Evolutionary conservation across 2,113 vertebrate species (phyloP).

Genomic region (Phaethon lepturus): DNA sequence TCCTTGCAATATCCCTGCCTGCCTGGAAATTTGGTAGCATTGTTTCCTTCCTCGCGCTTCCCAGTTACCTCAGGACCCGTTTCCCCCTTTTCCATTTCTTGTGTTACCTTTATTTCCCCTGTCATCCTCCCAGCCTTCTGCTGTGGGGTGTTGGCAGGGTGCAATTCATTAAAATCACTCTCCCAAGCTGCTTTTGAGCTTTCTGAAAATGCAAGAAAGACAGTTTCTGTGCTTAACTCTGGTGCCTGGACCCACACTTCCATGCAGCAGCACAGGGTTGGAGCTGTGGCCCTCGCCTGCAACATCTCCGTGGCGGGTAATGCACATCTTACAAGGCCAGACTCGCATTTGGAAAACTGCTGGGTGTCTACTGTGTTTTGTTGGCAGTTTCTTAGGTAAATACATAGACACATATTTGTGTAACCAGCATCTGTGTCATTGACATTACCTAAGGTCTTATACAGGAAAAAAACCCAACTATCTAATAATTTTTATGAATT

Average conservation of each 20-base stretch:
- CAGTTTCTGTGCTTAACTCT: background rate
- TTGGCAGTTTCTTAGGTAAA: background rate
- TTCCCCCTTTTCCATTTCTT: background rate
- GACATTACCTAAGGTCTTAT: background rate
- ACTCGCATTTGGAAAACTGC: background rate
- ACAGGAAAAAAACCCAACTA: background rate
- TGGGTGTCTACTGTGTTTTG: background rate
- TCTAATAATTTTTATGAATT: background rate
- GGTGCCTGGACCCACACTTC: background rate
- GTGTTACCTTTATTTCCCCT: background rate
- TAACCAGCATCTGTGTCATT: no score
- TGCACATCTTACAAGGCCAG: background rate
- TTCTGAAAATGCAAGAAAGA: background rate
- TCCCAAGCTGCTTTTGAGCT: background rate
- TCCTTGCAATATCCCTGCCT: background rate
- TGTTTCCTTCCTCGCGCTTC: background rate
- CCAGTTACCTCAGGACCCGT: background rate
- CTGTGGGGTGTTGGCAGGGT: background rate
- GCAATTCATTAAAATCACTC: background rate
- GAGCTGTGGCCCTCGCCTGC: background rate
- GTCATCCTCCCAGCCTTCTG: background rate
- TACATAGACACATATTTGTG: background rate
- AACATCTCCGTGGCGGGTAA: fast-evolving
- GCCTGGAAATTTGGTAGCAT: background rate
- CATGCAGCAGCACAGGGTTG: background rate